These are phyloP conservation scores for Hoplodrina ambigua DNA, from an alignment of 2,888 invertebrate species.

Conservation along the genomic window DNA sequence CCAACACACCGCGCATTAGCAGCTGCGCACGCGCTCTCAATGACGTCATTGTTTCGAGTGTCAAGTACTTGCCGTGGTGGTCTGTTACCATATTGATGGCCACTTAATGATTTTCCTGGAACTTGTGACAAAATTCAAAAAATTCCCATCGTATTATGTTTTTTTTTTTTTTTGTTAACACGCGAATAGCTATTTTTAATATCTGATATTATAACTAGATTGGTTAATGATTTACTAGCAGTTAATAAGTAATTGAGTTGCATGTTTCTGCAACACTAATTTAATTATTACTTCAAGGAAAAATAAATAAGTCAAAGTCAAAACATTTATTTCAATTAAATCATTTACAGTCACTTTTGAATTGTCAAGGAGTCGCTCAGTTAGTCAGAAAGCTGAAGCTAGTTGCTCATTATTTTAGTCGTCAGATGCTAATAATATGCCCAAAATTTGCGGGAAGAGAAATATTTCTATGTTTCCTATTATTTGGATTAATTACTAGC, in stretches of 20 bases:
- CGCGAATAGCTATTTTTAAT: conserved; percentile 11
- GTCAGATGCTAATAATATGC: no score
- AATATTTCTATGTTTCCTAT: no score
- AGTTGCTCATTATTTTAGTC: no score
- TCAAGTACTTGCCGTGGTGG: conserved; percentile 75
- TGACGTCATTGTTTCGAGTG: conserved; percentile 76
- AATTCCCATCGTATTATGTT: conserved; percentile 1
- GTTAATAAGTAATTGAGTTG: neutral
- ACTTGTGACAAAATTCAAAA: conserved; percentile 23
- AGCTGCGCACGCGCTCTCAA: conserved; percentile 88
- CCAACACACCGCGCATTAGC: conserved; percentile 65
- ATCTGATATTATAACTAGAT: neutral
- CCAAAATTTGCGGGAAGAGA: no score
- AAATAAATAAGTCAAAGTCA: no score
- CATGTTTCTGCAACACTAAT: neutral
- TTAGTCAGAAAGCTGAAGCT: no score
- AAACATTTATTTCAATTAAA: no score
- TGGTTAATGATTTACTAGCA: neutral
- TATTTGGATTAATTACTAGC: no score
- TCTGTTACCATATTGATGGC: conserved; percentile 83
- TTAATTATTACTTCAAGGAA: neutral
- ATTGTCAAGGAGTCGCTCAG: no score
- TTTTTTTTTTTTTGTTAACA: conserved; percentile 24
- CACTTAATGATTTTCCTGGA: conserved; percentile 81
- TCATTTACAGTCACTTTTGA: no score